Evolutionary conservation across 2,888 invertebrate species (phyloP).

Genomic region (Germaria angustata): DNA sequence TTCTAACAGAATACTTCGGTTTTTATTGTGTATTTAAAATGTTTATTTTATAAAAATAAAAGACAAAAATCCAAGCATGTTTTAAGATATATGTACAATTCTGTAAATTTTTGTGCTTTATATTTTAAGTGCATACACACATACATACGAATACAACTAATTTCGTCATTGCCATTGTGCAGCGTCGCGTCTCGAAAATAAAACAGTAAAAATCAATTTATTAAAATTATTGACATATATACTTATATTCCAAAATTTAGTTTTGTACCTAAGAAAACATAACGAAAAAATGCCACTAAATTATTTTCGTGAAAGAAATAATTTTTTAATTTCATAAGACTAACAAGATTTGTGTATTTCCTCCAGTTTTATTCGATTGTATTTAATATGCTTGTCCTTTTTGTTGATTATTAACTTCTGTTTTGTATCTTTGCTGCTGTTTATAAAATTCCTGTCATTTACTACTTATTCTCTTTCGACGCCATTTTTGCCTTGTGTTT

Average conservation of each 20-base stretch:
- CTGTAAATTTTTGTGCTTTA: constrained; percentile 24
- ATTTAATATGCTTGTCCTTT: constrained; percentile 45
- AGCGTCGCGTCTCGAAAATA: constrained; percentile 16
- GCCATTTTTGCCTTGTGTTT: constrained; percentile 40
- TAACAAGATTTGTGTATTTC: constrained; percentile 9
- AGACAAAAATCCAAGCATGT: neutral
- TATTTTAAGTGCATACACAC: neutral
- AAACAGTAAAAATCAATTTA: constrained; percentile 65
- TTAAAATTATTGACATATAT: constrained; percentile 23
- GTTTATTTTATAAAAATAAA: neutral
- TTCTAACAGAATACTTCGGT: neutral
- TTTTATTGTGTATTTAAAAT: neutral
- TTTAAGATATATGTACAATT: neutral
- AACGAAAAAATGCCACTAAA: neutral
- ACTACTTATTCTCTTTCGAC: constrained; percentile 50
- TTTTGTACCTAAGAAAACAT: neutral
- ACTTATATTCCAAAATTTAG: constrained; percentile 1
- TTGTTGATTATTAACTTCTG: constrained; percentile 4
- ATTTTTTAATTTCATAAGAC: constrained; percentile 13
- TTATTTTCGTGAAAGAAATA: neutral
- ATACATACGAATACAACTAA: constrained; percentile 14
- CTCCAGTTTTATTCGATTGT: neutral
- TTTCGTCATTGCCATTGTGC: constrained; percentile 50
- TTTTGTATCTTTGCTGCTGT: constrained; percentile 25
- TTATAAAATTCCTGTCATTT: constrained; percentile 38